Evolutionary conservation across 2,888 invertebrate species (phyloP).

Genomic region (Tenodera sinensis): DNA sequence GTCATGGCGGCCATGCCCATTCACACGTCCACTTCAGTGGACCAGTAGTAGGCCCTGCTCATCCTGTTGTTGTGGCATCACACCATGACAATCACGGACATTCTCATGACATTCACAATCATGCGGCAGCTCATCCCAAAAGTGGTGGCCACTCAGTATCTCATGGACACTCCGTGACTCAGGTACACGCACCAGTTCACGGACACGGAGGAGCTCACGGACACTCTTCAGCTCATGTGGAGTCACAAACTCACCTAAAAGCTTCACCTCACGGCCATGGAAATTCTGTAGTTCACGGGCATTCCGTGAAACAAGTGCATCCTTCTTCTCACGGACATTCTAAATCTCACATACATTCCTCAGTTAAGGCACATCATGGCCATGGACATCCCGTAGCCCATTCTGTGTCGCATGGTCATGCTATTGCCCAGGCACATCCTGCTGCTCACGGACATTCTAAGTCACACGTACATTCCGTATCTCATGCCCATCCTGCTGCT

Average conservation of each 20-base stretch:
- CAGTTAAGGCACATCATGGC: not conserved
- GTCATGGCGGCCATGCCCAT: not conserved
- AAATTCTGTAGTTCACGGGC: not conserved
- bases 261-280: not conserved
- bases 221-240: not conserved
- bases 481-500: not conserved
- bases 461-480: not conserved
- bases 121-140: not conserved
- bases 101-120: not conserved
- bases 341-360: not conserved
- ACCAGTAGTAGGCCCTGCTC: constrained; percentile 14
- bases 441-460: not conserved
- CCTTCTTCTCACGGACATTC: not conserved
- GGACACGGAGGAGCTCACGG: not conserved
- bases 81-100: not conserved
- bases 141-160: not conserved
- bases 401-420: not conserved
- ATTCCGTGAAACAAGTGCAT: not conserved
- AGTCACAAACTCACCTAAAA: not conserved
- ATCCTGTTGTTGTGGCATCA: not conserved
- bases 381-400: not conserved
- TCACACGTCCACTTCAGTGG: constrained; percentile 17
- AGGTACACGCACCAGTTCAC: not conserved
- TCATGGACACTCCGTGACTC: not conserved
- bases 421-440: not conserved